Evolutionary conservation across 1,140 invertebrate genomes (phyloP).

Genomic region (Caenorhabditis remanei): DNA sequence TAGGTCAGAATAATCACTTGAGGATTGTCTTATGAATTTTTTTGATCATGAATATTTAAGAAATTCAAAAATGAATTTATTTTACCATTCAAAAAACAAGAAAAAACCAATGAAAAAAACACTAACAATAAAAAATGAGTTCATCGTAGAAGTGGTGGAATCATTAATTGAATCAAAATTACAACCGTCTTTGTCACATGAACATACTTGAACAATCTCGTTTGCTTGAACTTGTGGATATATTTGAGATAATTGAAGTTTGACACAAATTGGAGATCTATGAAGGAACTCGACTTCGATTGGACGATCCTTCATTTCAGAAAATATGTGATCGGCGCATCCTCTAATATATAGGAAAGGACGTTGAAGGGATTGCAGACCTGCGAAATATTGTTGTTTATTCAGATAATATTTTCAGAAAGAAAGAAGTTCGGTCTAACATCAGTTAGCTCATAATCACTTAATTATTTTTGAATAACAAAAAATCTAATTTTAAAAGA

Average conservation of each 20-base stretch:
- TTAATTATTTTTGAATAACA: no score
- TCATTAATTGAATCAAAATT: constrained; percentile 56
- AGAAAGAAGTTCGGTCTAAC: background rate
- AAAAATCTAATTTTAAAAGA: background rate
- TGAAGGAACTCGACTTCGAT: constrained; percentile 64
- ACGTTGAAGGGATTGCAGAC: constrained; percentile 56
- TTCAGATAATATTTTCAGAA: background rate
- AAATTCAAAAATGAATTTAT: no score
- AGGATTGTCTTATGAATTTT: no score
- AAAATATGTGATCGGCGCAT: constrained; percentile 64
- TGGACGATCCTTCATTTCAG: constrained; percentile 57
- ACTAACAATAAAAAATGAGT: constrained; percentile 37
- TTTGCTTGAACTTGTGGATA: constrained; percentile 61
- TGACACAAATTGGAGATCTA: constrained; percentile 52
- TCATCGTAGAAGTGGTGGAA: background rate
- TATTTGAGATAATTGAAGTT: constrained; percentile 62
- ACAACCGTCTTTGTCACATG: constrained; percentile 62
- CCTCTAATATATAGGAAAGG: constrained; percentile 63
- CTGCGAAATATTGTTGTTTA: background rate
- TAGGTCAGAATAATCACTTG: no score
- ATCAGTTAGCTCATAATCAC: no score
- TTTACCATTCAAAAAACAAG: no score
- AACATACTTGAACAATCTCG: constrained; percentile 63
- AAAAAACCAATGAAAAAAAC: background rate
- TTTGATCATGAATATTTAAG: no score